These are phyloP conservation scores for Equus quagga DNA, from an alignment of 2,113 vertebrate genomes.

Conservation along the genomic window DNA sequence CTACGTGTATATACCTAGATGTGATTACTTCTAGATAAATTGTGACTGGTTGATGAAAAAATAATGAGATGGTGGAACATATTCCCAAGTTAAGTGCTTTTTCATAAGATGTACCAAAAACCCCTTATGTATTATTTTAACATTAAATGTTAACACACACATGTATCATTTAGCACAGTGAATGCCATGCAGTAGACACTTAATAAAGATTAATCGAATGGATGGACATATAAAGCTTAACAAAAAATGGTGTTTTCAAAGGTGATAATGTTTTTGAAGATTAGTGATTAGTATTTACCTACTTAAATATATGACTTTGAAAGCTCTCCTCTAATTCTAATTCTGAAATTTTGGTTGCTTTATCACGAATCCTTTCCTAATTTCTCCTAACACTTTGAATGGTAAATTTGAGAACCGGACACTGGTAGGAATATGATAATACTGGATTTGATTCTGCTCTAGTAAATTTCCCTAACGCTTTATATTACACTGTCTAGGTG, in stretches of 20 bases:
- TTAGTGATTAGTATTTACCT: background rate
- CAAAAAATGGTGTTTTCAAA: background rate
- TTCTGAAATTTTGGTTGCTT: background rate
- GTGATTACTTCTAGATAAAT: background rate
- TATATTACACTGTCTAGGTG: background rate
- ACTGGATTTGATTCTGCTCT: background rate
- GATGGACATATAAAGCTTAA: background rate
- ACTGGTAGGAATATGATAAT: background rate
- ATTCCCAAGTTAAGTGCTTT: background rate
- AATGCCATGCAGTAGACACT: background rate
- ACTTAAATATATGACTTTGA: background rate
- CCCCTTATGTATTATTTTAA: background rate
- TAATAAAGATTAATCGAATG: background rate
- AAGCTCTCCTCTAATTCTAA: background rate
- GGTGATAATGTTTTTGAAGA: background rate
- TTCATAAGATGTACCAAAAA: background rate
- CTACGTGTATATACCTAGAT: background rate
- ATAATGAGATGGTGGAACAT: background rate
- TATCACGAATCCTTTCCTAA: background rate
- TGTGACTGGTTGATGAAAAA: background rate
- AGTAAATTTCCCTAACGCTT: background rate
- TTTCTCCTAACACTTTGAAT: background rate
- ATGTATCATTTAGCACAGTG: background rate
- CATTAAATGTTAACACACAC: background rate
- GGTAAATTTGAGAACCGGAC: background rate